Evolutionary conservation across 2,113 vertebrate genomes (phyloP).

Genomic region (Myotis yumanensis): DNA sequence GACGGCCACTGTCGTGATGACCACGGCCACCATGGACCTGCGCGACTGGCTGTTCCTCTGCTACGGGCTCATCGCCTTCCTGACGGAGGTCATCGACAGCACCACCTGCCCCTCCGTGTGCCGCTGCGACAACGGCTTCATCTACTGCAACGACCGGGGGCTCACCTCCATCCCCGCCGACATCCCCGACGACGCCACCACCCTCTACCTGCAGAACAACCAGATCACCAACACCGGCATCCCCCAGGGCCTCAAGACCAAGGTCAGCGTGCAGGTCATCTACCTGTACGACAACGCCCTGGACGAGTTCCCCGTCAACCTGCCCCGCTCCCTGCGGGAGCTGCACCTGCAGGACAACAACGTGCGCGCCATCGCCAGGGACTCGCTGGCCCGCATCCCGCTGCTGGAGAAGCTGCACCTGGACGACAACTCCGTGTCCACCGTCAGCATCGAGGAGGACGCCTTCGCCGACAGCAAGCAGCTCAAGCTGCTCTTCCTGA

Average conservation of each 20-base stretch:
- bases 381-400: slow-evolving; percentile 90
- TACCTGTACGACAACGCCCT: slow-evolving; percentile 96
- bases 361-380: slow-evolving; percentile 89
- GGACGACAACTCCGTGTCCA: slow-evolving; percentile 96
- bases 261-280: slow-evolving; percentile 88
- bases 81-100: slow-evolving; percentile 86
- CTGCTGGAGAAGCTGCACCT: slow-evolving; percentile 94
- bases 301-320: slow-evolving; percentile 91
- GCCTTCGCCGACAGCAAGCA: slow-evolving; percentile 92
- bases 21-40: slow-evolving; percentile 83
- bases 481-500: slow-evolving; percentile 92
- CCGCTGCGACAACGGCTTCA: slow-evolving; percentile 93
- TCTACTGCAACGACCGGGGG: slow-evolving; percentile 97
- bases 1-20: slow-evolving; percentile 83
- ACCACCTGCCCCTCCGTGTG: slow-evolving; percentile 90
- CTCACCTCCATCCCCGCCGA: slow-evolving; percentile 92
- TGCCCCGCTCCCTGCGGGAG: slow-evolving; percentile 92
- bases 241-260: slow-evolving; percentile 87
- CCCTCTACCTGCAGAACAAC: slow-evolving; percentile 98
- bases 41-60: slow-evolving; percentile 87
- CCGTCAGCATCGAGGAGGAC: slow-evolving; percentile 95
- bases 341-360: slow-evolving; percentile 98
- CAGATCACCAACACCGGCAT: slow-evolving; percentile 93
- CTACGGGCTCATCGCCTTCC: slow-evolving; percentile 87
- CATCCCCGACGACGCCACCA: slow-evolving; percentile 89